Evolutionary conservation across 2,888 invertebrate genomes (phyloP), one percentile per base, ranked within the genome.

Genomic region (Patella ulyssiponensis): DNA sequence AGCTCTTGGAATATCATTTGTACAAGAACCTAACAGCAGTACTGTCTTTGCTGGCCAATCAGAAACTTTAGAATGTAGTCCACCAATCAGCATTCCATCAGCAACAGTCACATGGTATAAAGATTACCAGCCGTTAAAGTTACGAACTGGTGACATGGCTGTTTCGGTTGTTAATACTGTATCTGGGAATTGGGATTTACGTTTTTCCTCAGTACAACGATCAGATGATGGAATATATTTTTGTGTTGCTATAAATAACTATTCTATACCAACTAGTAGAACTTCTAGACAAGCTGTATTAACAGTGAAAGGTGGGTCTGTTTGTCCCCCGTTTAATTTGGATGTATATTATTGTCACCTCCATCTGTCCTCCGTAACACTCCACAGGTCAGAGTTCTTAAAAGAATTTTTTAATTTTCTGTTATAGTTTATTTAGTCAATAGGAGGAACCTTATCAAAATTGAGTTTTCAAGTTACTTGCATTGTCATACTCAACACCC

Each of bases 81-180:
- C 91, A 56, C 91, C 91, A n/a, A 77, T 81, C 79, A 90, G 90
- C 71, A 82, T 86, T 56, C 91, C 91, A 12, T 80, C 87, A 4
- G 91, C 91, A 15, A 81, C 80, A 20, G 86, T 91, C 74, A 85
- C 85, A 27, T 91, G 91, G 91, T 91, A 89, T 82, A 90, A 87
- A 75, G 84, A 88, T 81, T 84, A 84, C 77, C 75, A 79, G 3
- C 82, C 84, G 27, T 71, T 90, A 75, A 79, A 76, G 3, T 79
- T 79, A 23, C 80, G 86, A 33, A 75, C 78, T 23, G 84, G 85
- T 12, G 80, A 78, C 71, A 80, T 77, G 54, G 78, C 80, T 51
- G 70, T n/a, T 27, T 74, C 75, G 11, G 82, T 86, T 54, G 78
- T 85, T n/a, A 75, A 74, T 20, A 83, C 81, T 23, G 70, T 71